Percentiles rank a stretch among this genome's conserved stretches.
phyloP scores from a whole-genome alignment of 23 tunicate genomes.

The Trididemnum nubilum region DNA sequence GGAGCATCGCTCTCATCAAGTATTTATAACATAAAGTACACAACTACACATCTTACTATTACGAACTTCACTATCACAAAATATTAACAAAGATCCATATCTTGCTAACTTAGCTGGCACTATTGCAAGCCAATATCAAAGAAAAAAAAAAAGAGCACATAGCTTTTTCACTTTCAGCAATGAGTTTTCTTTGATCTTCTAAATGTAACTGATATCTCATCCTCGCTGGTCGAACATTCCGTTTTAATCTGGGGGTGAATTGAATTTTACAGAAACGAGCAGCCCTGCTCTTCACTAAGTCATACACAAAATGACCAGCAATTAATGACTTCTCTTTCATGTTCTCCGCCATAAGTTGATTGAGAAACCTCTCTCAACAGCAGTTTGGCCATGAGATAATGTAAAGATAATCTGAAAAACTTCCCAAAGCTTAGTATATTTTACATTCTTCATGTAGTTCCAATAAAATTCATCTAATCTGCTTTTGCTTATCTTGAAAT shows the following conservation, averaged over 20 bases:
- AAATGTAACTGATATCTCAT: constrained; percentile 18
- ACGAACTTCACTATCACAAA: no score
- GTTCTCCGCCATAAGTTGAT: constrained; percentile 7
- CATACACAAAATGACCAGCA: constrained; percentile 6
- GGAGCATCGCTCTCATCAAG: no score
- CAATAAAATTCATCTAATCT: constrained; percentile 20
- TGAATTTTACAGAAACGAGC: not conserved
- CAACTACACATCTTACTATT: no score
- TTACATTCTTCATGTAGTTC: constrained; percentile 8
- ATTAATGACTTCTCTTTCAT: not conserved
- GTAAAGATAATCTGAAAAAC: constrained; percentile 8
- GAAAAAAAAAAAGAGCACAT: no score
- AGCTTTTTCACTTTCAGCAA: not conserved
- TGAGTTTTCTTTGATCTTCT: constrained; percentile 11
- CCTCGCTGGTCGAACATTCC: constrained; percentile 20
- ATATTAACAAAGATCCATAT: no score
- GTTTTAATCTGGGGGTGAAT: not conserved
- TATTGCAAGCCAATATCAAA: no score
- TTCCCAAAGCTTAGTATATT: constrained; percentile 12
- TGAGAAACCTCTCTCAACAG: constrained; percentile 26
- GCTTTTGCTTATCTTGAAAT: not conserved
- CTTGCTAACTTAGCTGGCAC: no score
- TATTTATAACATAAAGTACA: no score
- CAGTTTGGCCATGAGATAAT: constrained; percentile 20
- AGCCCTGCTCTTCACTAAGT: not conserved